Base-by-base conservation (phyloP, 1,140 invertebrate species). In the Drosophila simulans region DNA sequence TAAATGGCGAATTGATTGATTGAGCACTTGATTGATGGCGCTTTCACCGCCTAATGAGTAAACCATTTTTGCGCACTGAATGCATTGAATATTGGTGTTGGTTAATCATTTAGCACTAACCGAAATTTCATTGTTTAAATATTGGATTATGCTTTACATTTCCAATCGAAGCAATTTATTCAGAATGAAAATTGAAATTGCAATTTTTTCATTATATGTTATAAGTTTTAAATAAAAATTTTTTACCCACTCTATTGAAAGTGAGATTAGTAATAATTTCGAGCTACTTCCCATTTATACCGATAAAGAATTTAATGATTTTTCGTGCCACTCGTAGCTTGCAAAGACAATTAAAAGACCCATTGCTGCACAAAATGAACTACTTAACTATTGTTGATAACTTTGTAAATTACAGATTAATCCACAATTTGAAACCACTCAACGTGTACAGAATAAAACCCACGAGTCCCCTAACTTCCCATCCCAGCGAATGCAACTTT, bases 1-100 rank as follows among this genome's bases (percentile, higher is more conserved):
- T 81, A 82, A 82, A 60, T 80, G 60, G 42, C n/a, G 42, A 73
- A 66, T 73, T 81, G 79, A 82, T 82, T 77, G 73, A 82, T 82
- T 74, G 73, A 69, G 34, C 55, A n/a, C 73, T 42, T 81, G 79
- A 77, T 81, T 77, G 79, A 81, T 81, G 59, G 60, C 63, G 46
- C 35, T 68, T 63, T 68, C 64, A 20, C 35, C 39, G 66, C 35
- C 51, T 70, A 80, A 80, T 80, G 72, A 76, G 73, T 37, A 64
- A 49, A 42, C 27, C 34, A 75, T 60, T 71, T 71, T 49, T 20
- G 15, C 37, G 54, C 35, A 11, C 60, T 65, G 53, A 51, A 17
- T 31, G 59, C 48, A 17, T 65, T 75, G 48, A 52, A 53, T 66
- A 45, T 27, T n/a, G 7, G n/a, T 35, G 20, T 37, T 56, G 25